Conservation (phyloP, 1,140 invertebrate species). For the Teleopsis dalmanni region DNA sequence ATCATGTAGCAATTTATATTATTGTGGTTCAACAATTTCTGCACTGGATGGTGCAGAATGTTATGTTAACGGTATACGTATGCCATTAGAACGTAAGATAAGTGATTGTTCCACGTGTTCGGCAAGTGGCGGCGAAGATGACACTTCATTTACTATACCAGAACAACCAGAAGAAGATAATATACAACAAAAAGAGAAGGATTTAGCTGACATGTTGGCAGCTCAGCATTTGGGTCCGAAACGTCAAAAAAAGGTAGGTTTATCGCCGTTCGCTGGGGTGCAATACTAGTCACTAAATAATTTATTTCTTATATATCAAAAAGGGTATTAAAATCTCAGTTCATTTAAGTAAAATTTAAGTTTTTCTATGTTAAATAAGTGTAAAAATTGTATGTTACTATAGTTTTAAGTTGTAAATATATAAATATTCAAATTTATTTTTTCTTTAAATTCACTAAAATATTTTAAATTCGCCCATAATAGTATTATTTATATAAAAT, state of each 20-base stretch:
- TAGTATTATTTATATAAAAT: no score
- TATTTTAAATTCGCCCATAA: no score
- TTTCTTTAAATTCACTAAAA: no score
- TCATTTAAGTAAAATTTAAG: no score
- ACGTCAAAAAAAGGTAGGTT: constrained; percentile 15
- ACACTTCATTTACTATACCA: constrained; percentile 9
- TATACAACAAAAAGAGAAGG: not conserved
- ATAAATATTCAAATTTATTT: no score
- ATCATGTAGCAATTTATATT: constrained; percentile 57
- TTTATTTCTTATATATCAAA: no score
- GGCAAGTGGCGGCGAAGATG: constrained; percentile 57
- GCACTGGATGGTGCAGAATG: constrained; percentile 50
- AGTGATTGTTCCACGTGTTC: constrained; percentile 58
- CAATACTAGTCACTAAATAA: no score
- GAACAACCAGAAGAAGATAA: constrained; percentile 8
- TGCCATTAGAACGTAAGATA: constrained; percentile 49
- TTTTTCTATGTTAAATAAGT: no score
- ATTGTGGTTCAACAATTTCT: constrained; percentile 50
- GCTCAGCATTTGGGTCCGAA: constrained; percentile 11
- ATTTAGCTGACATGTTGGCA: constrained; percentile 10
- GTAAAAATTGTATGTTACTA: no score
- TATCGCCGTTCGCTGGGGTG: no score
- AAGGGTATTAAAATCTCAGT: no score
- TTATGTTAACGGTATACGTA: constrained; percentile 44
- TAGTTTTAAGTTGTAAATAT: no score